These are phyloP conservation scores for Ophthalmolycus amberensis DNA, from an alignment of 2,113 vertebrate genomes.

Conservation along the genomic window DNA sequence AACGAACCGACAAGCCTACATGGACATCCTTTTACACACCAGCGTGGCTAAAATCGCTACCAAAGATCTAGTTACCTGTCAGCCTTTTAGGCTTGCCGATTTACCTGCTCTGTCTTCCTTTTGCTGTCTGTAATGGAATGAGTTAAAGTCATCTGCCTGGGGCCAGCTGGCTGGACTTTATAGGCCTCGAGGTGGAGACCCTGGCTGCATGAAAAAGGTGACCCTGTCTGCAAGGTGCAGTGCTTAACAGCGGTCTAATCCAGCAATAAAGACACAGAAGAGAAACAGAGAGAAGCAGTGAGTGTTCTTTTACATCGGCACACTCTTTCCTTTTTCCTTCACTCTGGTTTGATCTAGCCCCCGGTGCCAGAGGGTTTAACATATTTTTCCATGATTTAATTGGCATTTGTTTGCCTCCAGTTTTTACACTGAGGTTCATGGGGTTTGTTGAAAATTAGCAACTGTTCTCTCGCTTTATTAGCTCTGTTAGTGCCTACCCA, in stretches of 20 bases:
- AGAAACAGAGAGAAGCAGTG: constrained; percentile 55
- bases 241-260: constrained; percentile 74
- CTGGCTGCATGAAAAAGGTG: constrained; percentile 69
- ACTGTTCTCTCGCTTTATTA: constrained; percentile 23
- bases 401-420: constrained; percentile 49
- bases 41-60: background rate
- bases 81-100: background rate
- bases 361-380: constrained; percentile 44
- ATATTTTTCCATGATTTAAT: constrained; percentile 65
- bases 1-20: background rate
- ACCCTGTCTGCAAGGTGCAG: constrained; percentile 70
- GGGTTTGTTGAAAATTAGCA: constrained; percentile 50
- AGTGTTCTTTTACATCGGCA: constrained; percentile 53
- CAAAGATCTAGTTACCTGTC: background rate
- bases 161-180: constrained; percentile 76
- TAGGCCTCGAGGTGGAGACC: constrained; percentile 66
- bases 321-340: constrained; percentile 58
- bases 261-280: constrained; percentile 59
- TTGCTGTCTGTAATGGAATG: constrained; percentile 55
- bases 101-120: constrained; percentile 20
- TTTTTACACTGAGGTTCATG: constrained; percentile 48
- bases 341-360: constrained; percentile 62
- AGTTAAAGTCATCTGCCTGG: constrained; percentile 57
- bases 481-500: background rate
- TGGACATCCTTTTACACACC: background rate